Conservation (phyloP, 1,140 invertebrate genomes). For the Bicyclus anynana region DNA sequence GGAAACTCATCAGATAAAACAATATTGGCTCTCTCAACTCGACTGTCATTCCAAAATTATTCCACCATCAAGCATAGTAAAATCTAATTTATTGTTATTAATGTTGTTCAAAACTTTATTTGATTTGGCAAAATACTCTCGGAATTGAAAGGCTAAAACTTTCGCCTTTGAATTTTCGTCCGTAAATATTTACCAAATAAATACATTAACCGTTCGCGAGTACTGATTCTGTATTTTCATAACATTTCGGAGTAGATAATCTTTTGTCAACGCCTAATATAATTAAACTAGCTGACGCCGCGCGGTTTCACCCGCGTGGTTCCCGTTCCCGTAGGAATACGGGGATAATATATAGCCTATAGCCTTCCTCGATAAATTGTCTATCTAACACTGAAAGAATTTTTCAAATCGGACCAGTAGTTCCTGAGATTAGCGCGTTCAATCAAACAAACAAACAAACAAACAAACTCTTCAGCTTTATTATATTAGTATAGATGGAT, state of each 20-base stretch:
- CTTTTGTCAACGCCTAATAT: constrained; percentile 9
- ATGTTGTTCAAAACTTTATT: constrained; percentile 28
- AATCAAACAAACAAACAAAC: no score
- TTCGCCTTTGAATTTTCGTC: constrained; percentile 22
- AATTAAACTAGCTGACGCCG: no score
- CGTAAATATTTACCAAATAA: constrained; percentile 27
- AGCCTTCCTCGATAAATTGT: no score
- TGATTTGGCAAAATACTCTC: constrained; percentile 25
- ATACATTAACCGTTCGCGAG: constrained; percentile 15
- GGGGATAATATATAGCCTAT: no score
- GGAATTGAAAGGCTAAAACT: constrained; percentile 24
- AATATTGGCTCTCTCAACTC: constrained; percentile 5
- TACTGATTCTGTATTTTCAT: constrained; percentile 8
- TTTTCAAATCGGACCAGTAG: no score
- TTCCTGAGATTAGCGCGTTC: no score
- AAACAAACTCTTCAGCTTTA: no score
- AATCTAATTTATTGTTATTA: constrained; percentile 28
- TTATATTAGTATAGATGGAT: no score
- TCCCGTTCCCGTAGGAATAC: no score
- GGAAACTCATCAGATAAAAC: not conserved
- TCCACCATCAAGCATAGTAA: constrained; percentile 11
- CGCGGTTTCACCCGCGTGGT: no score
- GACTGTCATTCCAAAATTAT: constrained; percentile 17
- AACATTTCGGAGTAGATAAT: constrained; percentile 5
- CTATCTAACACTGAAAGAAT: no score